phyloP scores from a whole-genome alignment of 1,140 invertebrate species.

The Andrena cerasifolii region DNA sequence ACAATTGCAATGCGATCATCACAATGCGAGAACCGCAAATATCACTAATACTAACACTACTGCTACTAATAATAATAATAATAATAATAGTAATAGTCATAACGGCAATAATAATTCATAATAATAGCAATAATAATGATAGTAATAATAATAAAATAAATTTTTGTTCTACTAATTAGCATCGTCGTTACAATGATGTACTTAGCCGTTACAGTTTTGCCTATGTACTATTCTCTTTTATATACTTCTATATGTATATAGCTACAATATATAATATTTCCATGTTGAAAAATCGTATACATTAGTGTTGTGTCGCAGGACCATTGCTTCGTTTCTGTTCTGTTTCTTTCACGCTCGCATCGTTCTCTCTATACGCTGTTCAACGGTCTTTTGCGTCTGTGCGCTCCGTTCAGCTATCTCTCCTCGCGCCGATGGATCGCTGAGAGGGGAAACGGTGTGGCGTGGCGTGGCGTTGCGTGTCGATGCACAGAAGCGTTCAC shows the following conservation, averaged over 20 bases:
- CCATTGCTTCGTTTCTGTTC: conserved; percentile 77
- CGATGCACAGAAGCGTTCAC: conserved; percentile 60
- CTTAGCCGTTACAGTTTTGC: conserved; percentile 77
- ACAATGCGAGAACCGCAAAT: conserved; percentile 47
- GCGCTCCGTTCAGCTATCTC: conserved; percentile 37
- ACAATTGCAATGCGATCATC: conserved; percentile 56
- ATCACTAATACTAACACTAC: conserved; percentile 51
- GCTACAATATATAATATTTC: conserved; percentile 82
- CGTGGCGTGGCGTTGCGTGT: too few relatives aligned
- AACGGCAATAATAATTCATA: conserved; percentile 69
- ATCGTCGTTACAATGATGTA: conserved; percentile 79
- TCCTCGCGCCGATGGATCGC: conserved; percentile 44
- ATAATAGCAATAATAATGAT: conserved; percentile 77
- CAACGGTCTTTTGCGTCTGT: conserved; percentile 31
- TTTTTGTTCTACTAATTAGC: conserved; percentile 66
- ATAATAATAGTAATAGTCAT: conserved; percentile 50
- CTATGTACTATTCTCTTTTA: conserved; percentile 79
- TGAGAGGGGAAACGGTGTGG: conserved; percentile 54
- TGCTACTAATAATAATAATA: conserved; percentile 56
- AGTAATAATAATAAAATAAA: conserved; percentile 71
- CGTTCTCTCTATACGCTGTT: not conserved
- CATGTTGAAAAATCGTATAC: conserved; percentile 83
- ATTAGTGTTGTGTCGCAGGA: conserved; percentile 81
- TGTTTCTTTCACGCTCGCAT: conserved; percentile 29
- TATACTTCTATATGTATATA: conserved; percentile 81